Evolutionary conservation across 2,888 invertebrate genomes (phyloP).

Genomic region (Orgyia antiqua): DNA sequence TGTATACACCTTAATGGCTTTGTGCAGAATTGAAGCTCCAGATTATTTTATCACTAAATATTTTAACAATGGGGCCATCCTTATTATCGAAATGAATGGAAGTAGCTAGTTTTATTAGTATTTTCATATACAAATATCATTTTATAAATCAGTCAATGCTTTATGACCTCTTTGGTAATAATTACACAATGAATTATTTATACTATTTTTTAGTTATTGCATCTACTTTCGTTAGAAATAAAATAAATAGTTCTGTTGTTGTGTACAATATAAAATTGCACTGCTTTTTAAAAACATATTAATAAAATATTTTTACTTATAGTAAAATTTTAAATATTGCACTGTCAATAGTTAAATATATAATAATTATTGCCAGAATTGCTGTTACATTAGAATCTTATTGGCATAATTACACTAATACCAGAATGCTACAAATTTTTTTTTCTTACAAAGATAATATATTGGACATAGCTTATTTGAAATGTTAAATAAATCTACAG

Average conservation of each 20-base stretch:
- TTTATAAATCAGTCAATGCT: conserved; percentile 44
- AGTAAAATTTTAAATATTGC: conserved; percentile 73
- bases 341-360: conserved; percentile 48
- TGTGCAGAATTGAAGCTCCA: conserved; percentile 60
- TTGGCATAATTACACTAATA: conserved; percentile 30
- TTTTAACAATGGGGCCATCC: conserved; percentile 40
- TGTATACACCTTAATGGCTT: conserved; percentile 48
- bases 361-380: conserved; percentile 48
- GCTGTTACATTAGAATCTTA: conserved; percentile 31
- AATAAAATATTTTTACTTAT: conserved; percentile 61
- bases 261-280: conserved; percentile 54
- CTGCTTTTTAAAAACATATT: conserved; percentile 43
- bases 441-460: conserved; percentile 14
- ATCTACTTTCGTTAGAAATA: conserved; percentile 31
- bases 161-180: conserved; percentile 66
- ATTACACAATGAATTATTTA: conserved; percentile 34
- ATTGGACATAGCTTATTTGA: conserved; percentile 22
- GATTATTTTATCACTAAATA: conserved; percentile 37
- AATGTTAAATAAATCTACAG: conserved; percentile 23
- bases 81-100: conserved; percentile 44
- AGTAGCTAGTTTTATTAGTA: conserved; percentile 35
- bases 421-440: conserved; percentile 20
- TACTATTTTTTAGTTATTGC: conserved; percentile 30
- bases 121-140: conserved; percentile 37
- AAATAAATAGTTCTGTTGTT: conserved; percentile 36